These are phyloP conservation scores for Dasyprocta punctata DNA, from an alignment of 2,113 vertebrate species.

Conservation along the genomic window DNA sequence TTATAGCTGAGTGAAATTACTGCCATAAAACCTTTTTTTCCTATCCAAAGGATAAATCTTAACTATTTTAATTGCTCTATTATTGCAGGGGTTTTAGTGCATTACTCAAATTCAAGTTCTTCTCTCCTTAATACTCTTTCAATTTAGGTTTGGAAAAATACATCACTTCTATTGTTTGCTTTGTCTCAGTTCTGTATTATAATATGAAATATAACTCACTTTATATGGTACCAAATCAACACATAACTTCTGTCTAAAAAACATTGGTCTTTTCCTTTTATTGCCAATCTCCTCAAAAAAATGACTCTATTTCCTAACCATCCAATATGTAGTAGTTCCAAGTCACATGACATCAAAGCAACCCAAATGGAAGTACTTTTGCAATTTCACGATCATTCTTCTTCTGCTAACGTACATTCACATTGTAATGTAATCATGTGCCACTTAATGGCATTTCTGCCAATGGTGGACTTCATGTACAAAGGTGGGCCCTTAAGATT, in stretches of 20 bases:
- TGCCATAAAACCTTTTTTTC: not conserved
- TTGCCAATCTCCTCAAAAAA: not conserved
- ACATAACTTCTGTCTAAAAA: not conserved
- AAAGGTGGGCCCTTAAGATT: too few relatives aligned
- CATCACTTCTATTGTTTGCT: not conserved
- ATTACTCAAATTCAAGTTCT: not conserved
- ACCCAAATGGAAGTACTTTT: not conserved
- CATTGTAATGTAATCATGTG: not conserved
- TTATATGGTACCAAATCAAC: not conserved
- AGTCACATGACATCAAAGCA: not conserved
- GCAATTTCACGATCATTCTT: constrained; percentile 8
- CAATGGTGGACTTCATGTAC: too few relatives aligned
- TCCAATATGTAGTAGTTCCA: not conserved
- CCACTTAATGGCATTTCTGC: not conserved
- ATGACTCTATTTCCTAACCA: not conserved
- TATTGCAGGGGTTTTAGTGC: not conserved
- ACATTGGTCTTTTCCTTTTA: not conserved
- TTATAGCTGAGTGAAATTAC: not conserved
- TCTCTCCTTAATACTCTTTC: not conserved
- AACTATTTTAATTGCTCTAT: not conserved
- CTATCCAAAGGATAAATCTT: not conserved
- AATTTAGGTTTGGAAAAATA: not conserved
- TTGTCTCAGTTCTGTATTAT: not conserved
- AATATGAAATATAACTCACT: not conserved
- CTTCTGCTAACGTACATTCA: not conserved